Evolutionary conservation across 2,888 invertebrate species (phyloP), one percentile per base, ranked within the genome.

Genomic region (Coremacera marginata): DNA sequence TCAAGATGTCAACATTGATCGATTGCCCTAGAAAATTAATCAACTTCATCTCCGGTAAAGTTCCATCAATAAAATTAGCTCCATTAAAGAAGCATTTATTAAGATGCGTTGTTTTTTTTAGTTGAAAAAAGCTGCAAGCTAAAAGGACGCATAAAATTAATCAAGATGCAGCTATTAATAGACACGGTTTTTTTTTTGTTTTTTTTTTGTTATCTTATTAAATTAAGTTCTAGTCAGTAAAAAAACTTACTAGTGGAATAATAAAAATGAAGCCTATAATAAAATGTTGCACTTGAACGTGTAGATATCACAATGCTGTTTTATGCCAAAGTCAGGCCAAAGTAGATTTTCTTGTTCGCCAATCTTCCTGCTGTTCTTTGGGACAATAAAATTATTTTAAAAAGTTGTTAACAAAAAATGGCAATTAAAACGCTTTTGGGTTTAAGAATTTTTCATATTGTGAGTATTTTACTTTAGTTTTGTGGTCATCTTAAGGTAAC

Each of bases 401-500:
- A 67, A 44, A 44, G 22, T 49, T 25, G 67, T 67, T 27, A 60
- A n/a, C n/a, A n/a, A 19, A 49, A 44, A 67, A 44, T 49, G 19
- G 55, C 70, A 70, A 70, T 70, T 55, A 70, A 70, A 70, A n/a
- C 55, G 11, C 57, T 55, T 11, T 51, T 27, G n/a, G 11, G 31
- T 68, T 27, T 3, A 11, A n/a, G 31, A 34, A 34, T 2, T 31
- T 27, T 31, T 27, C 63, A 31, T 4, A 31, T 31, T 31, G 31
- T 31, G n/a, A n/a, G n/a, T n/a, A n/a, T n/a, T 8, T 5, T 63
- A 3, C 31, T 68, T 49, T 55, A 37, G 57, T 55, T 70, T 71
- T 71, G 71, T 22, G 60, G 71, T 71, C 60, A 71, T 71, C 57
- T 71, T 60, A 71, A 71, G 71, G 71, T 37, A 60, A 60, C 60